These are phyloP conservation scores for Troides helena DNA, from an alignment of 2,888 invertebrate species.

Conservation along the genomic window DNA sequence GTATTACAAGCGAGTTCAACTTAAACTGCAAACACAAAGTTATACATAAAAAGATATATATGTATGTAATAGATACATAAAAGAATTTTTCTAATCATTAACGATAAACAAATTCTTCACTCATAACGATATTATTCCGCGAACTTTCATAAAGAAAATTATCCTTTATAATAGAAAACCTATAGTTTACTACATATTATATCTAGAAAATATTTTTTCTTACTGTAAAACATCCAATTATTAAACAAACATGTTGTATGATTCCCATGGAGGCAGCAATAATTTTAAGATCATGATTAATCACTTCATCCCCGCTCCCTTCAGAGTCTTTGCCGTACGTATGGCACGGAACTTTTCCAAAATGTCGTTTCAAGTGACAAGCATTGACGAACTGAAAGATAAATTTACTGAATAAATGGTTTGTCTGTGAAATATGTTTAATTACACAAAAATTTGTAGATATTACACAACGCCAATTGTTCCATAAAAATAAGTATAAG, in stretches of 20 bases:
- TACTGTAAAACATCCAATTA: conserved; percentile 49
- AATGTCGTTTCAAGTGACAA: conserved; percentile 51
- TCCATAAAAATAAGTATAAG: conserved; percentile 57
- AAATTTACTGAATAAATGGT: not conserved
- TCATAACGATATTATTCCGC: too few species aligned
- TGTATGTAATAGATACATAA: too few species aligned
- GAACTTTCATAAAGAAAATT: too few species aligned
- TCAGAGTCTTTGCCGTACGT: conserved; percentile 20
- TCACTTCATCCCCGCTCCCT: conserved; percentile 43
- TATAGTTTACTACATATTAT: not conserved
- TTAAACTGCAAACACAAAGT: too few species aligned
- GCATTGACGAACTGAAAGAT: conserved; percentile 50
- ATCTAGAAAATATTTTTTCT: conserved; percentile 20
- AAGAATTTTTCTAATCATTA: too few species aligned
- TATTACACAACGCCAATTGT: conserved; percentile 57
- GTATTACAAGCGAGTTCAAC: too few species aligned
- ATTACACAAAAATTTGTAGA: not conserved
- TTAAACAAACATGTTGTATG: conserved; percentile 57
- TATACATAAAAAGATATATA: too few species aligned
- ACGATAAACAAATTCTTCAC: too few species aligned
- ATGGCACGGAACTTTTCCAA: conserved; percentile 45
- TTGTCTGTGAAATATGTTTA: not conserved
- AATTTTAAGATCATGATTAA: conserved; percentile 61
- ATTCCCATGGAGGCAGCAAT: conserved; percentile 62
- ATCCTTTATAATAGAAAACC: too few species aligned